phyloP scores from a whole-genome alignment of 2,113 vertebrate genomes.

The Crotalus horridus region DNA sequence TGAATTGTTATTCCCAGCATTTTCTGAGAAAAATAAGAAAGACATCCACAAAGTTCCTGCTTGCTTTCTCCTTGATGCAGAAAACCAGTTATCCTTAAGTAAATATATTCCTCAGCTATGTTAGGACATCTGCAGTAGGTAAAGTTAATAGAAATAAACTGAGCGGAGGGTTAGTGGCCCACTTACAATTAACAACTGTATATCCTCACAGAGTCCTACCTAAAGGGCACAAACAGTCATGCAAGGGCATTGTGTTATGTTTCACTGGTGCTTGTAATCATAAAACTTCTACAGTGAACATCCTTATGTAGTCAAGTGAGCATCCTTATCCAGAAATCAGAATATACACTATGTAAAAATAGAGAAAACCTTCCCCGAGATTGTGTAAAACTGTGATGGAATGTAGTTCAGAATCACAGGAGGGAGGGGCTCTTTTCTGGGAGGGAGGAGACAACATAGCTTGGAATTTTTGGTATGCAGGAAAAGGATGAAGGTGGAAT shows the following conservation, averaged over 20 bases:
- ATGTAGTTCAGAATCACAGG: neutral
- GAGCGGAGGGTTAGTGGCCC: slow-evolving; percentile 54
- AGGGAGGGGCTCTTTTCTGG: neutral
- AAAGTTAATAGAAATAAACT: slow-evolving; percentile 72
- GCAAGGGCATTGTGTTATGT: slow-evolving; percentile 37
- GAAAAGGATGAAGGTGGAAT: neutral
- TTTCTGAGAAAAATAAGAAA: slow-evolving; percentile 31
- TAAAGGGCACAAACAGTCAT: slow-evolving; percentile 52
- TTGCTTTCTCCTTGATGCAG: slow-evolving; percentile 24
- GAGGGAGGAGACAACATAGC: neutral
- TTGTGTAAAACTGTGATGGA: neutral
- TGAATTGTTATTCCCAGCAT: neutral
- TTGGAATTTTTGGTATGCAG: neutral
- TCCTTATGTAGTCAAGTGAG: slow-evolving; percentile 49
- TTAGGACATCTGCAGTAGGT: slow-evolving; percentile 74
- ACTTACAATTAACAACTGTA: slow-evolving; percentile 71
- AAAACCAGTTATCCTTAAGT: slow-evolving; percentile 54
- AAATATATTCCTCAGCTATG: slow-evolving; percentile 58
- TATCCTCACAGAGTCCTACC: slow-evolving; percentile 58
- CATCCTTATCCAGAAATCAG: slow-evolving; percentile 50
- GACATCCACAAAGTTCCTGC: slow-evolving; percentile 17
- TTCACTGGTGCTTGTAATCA: slow-evolving; percentile 43
- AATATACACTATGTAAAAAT: neutral
- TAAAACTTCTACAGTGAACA: slow-evolving; percentile 42
- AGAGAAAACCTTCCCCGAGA: neutral